phyloP scores from a whole-genome alignment of 2,888 invertebrate genomes.

The Mayetiola destructor region DNA sequence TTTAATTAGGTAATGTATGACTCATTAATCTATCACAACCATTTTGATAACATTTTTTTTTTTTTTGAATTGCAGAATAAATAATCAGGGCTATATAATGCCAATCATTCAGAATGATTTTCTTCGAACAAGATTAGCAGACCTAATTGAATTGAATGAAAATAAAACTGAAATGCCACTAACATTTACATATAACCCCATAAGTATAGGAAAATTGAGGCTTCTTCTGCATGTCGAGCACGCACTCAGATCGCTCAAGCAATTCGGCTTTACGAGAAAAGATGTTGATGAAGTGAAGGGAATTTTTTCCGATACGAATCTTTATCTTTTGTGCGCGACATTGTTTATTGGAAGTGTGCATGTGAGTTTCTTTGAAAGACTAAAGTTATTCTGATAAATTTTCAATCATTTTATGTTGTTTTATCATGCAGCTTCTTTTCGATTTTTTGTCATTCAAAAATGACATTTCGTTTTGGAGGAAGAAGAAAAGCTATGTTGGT shows the following conservation, averaged over 20 bases:
- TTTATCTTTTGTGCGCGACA: slow-evolving; percentile 79
- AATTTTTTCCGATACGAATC: slow-evolving; percentile 89
- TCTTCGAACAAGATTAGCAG: slow-evolving; percentile 60
- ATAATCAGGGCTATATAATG: slow-evolving; percentile 49
- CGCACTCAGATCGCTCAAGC: slow-evolving; percentile 52
- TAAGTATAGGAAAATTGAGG: slow-evolving; percentile 63
- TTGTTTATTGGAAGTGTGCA: slow-evolving; percentile 83
- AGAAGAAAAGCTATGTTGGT: slow-evolving; percentile 71
- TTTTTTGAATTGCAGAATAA: slow-evolving; percentile 36
- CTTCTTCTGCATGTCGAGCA: slow-evolving; percentile 62
- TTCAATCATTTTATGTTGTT: background rate
- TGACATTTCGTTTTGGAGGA: slow-evolving; percentile 89
- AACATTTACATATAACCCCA: slow-evolving; percentile 55
- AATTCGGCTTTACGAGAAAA: slow-evolving; percentile 79
- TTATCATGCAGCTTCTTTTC: slow-evolving; percentile 61
- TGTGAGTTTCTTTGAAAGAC: slow-evolving; percentile 40
- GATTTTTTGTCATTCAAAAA: slow-evolving; percentile 97
- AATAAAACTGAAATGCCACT: slow-evolving; percentile 48
- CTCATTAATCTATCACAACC: background rate
- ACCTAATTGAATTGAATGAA: slow-evolving; percentile 52
- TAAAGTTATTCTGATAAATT: background rate
- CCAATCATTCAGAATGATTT: slow-evolving; percentile 76
- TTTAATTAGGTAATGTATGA: slow-evolving; percentile 40
- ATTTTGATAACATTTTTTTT: background rate
- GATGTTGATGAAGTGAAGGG: slow-evolving; percentile 94